Evolutionary conservation across 2,113 vertebrate genomes (phyloP).

Genomic region (Balaenoptera acutorostrata): DNA sequence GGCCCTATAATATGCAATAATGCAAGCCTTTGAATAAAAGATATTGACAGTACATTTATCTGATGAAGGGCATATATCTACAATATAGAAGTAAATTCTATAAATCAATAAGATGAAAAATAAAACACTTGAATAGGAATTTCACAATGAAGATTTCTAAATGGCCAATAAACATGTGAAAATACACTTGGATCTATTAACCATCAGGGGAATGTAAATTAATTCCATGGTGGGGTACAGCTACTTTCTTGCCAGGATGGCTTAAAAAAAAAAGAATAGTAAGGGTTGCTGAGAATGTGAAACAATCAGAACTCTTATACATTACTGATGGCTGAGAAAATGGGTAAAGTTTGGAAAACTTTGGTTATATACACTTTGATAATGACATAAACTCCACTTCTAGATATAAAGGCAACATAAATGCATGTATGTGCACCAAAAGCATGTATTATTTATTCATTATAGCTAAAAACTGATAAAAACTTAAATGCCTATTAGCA

Average conservation of each 20-base stretch:
- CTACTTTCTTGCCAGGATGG: neutral
- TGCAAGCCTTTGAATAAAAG: neutral
- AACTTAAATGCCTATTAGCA: neutral
- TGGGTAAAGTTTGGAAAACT: neutral
- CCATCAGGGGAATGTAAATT: neutral
- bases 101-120: neutral
- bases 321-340: neutral
- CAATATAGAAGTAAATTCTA: neutral
- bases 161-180: neutral
- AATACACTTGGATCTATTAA: neutral
- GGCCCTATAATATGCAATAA: neutral
- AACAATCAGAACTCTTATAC: too few species aligned
- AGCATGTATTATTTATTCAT: neutral
- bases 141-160: neutral
- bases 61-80: neutral
- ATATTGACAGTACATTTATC: neutral
- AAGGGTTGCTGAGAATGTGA: neutral
- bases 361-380: neutral
- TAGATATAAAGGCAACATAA: neutral
- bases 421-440: neutral
- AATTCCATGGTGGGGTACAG: neutral
- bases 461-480: neutral
- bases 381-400: neutral
- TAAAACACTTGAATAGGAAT: neutral
- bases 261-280: neutral